These are phyloP conservation scores for Arge pagana DNA, from an alignment of 2,888 invertebrate genomes.

Conservation along the genomic window DNA sequence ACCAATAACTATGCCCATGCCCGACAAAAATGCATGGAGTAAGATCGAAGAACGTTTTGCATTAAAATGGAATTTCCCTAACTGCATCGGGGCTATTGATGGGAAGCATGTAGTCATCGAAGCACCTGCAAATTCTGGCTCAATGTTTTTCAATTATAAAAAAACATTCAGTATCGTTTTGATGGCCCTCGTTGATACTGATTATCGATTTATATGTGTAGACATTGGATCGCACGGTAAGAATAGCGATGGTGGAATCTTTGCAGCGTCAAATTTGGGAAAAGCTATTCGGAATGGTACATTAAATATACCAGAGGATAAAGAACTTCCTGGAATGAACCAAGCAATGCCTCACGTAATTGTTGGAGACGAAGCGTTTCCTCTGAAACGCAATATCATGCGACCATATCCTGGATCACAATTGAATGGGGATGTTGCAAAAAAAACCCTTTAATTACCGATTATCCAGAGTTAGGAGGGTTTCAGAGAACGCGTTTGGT, in stretches of 20 bases:
- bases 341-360: conserved; percentile 36
- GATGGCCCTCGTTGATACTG: conserved; percentile 28
- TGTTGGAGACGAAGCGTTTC: conserved; percentile 41
- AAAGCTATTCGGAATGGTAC: conserved; percentile 24
- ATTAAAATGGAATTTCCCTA: not conserved
- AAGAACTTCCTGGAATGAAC: conserved; percentile 35
- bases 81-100: not conserved
- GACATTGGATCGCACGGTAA: conserved; percentile 36
- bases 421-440: not conserved
- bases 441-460: conserved; percentile 1
- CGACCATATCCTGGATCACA: conserved; percentile 1
- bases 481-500: conserved; percentile 9
- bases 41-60: not conserved
- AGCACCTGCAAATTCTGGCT: conserved; percentile 10
- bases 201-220: conserved; percentile 34
- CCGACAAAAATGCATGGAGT: not conserved
- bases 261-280: conserved; percentile 31
- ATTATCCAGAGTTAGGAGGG: not conserved
- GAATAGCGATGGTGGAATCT: conserved; percentile 36
- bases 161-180: conserved; percentile 25
- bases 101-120: conserved; percentile 17
- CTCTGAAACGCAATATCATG: conserved; percentile 17
- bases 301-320: conserved; percentile 36
- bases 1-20: not conserved
- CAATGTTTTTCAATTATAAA: conserved; percentile 20